Conservation (phyloP, 2,797 vertebrate species). For the Aplochiton taeniatus region DNA sequence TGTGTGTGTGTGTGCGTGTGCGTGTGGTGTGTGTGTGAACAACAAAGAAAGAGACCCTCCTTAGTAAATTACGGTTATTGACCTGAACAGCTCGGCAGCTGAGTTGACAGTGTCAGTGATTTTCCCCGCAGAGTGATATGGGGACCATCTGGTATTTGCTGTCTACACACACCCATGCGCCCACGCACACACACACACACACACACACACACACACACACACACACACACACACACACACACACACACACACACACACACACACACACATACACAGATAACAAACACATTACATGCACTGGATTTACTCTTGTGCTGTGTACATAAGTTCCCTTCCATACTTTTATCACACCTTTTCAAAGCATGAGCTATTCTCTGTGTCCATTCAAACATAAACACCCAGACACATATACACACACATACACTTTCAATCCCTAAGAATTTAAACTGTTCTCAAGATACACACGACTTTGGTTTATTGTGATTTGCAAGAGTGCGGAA, state of each 20-base stretch:
- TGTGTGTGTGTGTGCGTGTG: neutral
- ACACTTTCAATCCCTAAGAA: neutral
- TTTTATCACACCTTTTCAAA: neutral
- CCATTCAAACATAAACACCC: neutral
- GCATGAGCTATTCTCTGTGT: neutral
- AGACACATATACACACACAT: conserved; percentile 8
- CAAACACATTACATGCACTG: neutral
- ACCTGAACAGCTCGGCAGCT: conserved; percentile 45
- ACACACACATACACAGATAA: neutral
- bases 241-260: neutral
- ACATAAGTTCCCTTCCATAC: neutral
- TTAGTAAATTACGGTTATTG: conserved; percentile 20
- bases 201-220: conserved; percentile 10
- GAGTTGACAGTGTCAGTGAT: conserved; percentile 55
- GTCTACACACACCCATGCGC: neutral
- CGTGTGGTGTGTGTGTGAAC: conserved; percentile 9
- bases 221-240: conserved; percentile 12
- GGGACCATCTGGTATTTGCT: conserved; percentile 58
- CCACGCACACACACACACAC: neutral
- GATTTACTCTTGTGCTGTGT: neutral
- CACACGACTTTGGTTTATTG: neutral
- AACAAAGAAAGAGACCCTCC: conserved; percentile 1
- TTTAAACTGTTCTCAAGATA: neutral
- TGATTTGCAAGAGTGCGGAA: neutral
- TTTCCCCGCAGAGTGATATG: conserved; percentile 40